These are phyloP conservation scores for Leptinotarsa juncta DNA, from an alignment of 2,888 invertebrate genomes.

Conservation along the genomic window DNA sequence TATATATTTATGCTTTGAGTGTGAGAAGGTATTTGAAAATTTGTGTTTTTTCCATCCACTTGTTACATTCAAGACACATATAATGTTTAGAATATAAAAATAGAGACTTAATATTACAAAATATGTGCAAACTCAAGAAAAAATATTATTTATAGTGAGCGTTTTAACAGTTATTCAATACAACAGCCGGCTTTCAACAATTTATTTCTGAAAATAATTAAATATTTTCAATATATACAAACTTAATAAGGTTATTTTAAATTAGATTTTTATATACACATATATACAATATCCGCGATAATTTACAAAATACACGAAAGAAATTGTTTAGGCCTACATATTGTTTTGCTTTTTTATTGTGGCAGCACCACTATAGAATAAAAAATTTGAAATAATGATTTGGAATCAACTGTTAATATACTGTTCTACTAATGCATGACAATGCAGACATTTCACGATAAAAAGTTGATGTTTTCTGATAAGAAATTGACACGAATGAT, in stretches of 20 bases:
- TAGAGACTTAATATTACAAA: constrained; percentile 50
- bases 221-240: constrained; percentile 55
- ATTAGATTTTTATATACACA: constrained; percentile 50
- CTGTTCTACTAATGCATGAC: not conserved
- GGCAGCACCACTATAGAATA: constrained; percentile 56
- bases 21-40: no score
- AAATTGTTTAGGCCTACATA: constrained; percentile 60
- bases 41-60: not conserved
- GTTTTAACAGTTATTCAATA: constrained; percentile 49
- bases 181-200: constrained; percentile 63
- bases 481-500: not conserved
- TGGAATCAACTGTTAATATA: not conserved
- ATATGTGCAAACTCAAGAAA: constrained; percentile 46
- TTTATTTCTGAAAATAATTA: constrained; percentile 51
- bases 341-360: constrained; percentile 63
- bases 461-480: not conserved
- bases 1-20: no score
- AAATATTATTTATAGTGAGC: constrained; percentile 39
- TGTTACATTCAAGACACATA: constrained; percentile 16
- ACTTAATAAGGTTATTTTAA: constrained; percentile 47
- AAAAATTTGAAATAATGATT: constrained; percentile 3
- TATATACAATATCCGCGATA: constrained; percentile 47
- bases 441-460: not conserved
- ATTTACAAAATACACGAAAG: constrained; percentile 44
- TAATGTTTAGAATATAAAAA: constrained; percentile 60